Base-by-base conservation (phyloP, 30 jellyfish, hydroid and myxozoan species). In the Morbakka virulenta region DNA sequence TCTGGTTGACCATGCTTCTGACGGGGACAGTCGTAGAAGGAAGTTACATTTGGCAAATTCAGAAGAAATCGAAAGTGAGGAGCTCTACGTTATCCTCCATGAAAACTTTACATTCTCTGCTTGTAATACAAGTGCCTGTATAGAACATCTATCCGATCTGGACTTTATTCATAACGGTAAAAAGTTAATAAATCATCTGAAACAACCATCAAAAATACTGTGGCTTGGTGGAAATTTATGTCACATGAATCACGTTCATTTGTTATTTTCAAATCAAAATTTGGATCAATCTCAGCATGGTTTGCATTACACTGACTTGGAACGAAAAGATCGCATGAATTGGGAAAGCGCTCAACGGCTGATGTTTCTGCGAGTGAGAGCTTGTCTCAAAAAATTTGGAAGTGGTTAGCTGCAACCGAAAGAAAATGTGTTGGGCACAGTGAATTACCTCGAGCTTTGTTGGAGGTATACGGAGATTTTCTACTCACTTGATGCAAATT, bases 1-100 rank as follows among this genome's bases (percentile, higher is more conserved):
- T 17, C 41, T 79, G 2, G 83, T 79, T 65, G 90, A 83, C 4
- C 76, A 79, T 79, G 90, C 84, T 36, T 79, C 90, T 17, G 90
- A 79, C 32, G 90, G 84, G 27, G 90, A 79, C 34, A 36, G 81
- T 4, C 41, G 90, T 0, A 53, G 83, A 9, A 48, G 84, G 3
- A 79, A 79, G 50, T 13, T 79, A 34, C 62, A 35, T 24, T 49
- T 1, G 1, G 62, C 26, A 23, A 35, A 77, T 25, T 35, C 82
- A 24, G 30, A 47, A 14, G 62, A 76, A 9, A 77, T 2, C 4
- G 52, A 30, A 17, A 82, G 89, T 65, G 79, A 26, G 24, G 57
- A 41, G 9, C 57, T 6, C 78, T 53, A 28, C 63, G 57, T 65
- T 11, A 57, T 79, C n/a, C 36, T 20, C 1, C 83, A 79, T 50